A percentile compares a stretch with the other conserved stretches of the same genome.
These are phyloP conservation scores for Dynastes tityus DNA, from an alignment of 2,888 invertebrate species.

Conservation along the genomic window DNA sequence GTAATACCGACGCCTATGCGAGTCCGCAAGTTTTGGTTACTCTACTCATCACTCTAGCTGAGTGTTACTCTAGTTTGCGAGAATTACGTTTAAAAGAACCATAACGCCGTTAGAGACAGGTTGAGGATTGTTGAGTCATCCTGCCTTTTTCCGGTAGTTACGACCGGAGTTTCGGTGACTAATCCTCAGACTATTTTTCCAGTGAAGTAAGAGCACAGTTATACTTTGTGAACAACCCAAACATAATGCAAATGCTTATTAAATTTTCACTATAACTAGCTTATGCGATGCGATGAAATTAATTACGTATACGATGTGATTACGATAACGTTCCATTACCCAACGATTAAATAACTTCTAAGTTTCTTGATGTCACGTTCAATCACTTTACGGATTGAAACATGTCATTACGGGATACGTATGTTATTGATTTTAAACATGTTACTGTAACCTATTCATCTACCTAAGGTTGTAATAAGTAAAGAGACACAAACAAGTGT, in stretches of 20 bases:
- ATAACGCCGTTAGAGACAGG: neutral
- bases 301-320: neutral
- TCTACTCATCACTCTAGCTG: too few relatives aligned
- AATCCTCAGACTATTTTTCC: constrained; percentile 5
- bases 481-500: too few relatives aligned
- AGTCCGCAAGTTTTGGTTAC: too few relatives aligned
- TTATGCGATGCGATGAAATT: constrained; percentile 2
- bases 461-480: too few relatives aligned
- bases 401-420: too few relatives aligned
- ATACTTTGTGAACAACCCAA: neutral
- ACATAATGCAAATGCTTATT: neutral
- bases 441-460: too few relatives aligned
- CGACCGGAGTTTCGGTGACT: constrained; percentile 35
- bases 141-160: constrained; percentile 38
- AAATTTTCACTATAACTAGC: constrained; percentile 14
- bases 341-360: constrained; percentile 14
- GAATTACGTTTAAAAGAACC: neutral
- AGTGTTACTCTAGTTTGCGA: constrained; percentile 1
- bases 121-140: constrained; percentile 34
- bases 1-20: too few relatives aligned
- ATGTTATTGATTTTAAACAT: too few relatives aligned
- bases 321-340: neutral
- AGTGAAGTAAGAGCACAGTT: constrained; percentile 10
- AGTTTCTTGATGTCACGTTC: neutral
- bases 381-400: neutral